Conservation (phyloP, 2,113 vertebrate genomes). For the Pomatorhinus ruficollis region DNA sequence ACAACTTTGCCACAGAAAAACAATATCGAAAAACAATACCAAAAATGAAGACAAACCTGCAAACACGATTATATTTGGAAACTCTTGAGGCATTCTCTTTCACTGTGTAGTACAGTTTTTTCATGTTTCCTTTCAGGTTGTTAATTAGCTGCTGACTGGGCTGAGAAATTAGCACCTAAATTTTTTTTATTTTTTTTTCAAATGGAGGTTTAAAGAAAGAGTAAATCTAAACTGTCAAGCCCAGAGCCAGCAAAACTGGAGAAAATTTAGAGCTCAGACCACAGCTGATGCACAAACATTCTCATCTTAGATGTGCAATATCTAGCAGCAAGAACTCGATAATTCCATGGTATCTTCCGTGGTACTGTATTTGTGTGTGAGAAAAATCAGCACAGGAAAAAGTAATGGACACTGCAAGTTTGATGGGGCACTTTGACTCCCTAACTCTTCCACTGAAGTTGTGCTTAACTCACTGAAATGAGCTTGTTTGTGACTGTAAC, state of each 20-base stretch:
- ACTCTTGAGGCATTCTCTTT: not conserved
- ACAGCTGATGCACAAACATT: fast-evolving
- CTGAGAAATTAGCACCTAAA: not conserved
- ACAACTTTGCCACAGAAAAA: not conserved
- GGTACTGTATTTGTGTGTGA: conserved; percentile 10
- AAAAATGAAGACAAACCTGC: not conserved
- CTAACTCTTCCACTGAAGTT: not conserved
- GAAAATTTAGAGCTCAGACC: not conserved
- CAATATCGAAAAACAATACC: not conserved
- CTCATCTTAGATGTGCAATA: not conserved
- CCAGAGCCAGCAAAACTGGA: not conserved
- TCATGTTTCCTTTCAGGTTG: not conserved
- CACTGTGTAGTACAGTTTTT: not conserved
- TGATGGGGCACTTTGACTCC: not conserved
- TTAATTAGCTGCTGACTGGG: not conserved
- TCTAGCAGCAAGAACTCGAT: not conserved
- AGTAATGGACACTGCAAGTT: not conserved
- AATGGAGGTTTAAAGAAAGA: not conserved
- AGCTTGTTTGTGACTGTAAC: not conserved
- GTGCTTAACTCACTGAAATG: not conserved
- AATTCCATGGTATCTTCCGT: not conserved
- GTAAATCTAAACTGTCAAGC: not conserved
- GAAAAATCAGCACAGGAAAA: not conserved
- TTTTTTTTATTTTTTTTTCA: not conserved
- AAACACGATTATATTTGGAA: not conserved